A percentile compares a stretch with the other conserved stretches of the same genome.
phyloP scores from a whole-genome alignment of 2,888 invertebrate genomes.

The Heteromurus nitidus region DNA sequence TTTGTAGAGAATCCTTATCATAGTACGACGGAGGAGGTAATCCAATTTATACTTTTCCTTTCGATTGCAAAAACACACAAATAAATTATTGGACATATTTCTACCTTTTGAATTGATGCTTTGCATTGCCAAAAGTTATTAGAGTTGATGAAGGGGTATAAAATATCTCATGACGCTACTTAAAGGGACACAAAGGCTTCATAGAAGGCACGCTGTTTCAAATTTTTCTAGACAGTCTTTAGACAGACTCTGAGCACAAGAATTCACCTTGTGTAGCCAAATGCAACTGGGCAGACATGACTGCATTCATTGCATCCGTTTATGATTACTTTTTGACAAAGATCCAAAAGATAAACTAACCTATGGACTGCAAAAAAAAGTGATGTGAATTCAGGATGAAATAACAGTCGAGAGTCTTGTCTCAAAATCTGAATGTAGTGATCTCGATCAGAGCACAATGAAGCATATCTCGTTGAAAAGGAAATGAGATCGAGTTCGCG shows the following conservation, averaged over 20 bases:
- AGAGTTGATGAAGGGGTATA: no score
- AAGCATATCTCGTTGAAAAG: conserved; percentile 13
- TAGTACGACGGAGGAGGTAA: no score
- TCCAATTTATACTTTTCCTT: no score
- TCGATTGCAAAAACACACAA: no score
- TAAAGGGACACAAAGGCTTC: not conserved
- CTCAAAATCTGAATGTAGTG: not conserved
- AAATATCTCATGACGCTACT: no score
- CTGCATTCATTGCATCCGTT: not conserved
- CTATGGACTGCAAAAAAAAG: not conserved
- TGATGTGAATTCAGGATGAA: not conserved
- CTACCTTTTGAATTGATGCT: no score
- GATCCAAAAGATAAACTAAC: not conserved
- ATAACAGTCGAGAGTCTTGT: conserved; percentile 4
- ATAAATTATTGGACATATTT: no score
- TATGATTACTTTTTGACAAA: not conserved
- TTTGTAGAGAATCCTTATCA: no score
- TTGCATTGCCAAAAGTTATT: no score
- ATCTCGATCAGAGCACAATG: conserved; percentile 2
- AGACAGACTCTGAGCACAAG: not conserved
- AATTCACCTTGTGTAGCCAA: not conserved
- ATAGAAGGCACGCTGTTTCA: not conserved
- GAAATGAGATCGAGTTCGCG: conserved; percentile 44
- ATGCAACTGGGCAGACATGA: no score
- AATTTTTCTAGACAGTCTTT: not conserved